Evolutionary conservation across 2,797 vertebrate species (phyloP).

Genomic region (Anniella stebbinsi): DNA sequence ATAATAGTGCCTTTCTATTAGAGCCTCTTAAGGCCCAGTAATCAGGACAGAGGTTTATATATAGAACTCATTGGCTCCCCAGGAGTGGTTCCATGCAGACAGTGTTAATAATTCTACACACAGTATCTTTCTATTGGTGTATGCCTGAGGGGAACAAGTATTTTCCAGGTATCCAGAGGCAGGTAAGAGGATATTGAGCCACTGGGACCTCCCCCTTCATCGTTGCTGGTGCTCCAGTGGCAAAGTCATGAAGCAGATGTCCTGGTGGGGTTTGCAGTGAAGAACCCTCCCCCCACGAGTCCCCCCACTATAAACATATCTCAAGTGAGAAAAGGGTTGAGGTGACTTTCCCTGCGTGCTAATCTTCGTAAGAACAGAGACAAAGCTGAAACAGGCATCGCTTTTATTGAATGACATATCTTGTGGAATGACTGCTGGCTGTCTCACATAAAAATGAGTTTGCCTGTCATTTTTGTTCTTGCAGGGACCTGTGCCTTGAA

Average conservation of each 20-base stretch:
- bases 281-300: neutral
- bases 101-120: neutral
- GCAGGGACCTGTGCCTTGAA: no score
- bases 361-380: neutral
- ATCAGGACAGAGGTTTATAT: neutral
- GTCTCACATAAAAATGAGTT: neutral
- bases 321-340: neutral
- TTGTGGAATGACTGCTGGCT: neutral
- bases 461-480: neutral
- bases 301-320: neutral
- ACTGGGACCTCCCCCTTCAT: neutral
- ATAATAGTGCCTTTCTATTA: neutral
- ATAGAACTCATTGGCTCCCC: neutral
- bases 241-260: neutral
- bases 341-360: neutral
- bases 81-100: neutral
- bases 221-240: neutral
- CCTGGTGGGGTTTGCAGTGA: neutral
- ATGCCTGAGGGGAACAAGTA: neutral
- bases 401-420: neutral
- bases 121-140: neutral
- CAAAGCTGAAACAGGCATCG: neutral
- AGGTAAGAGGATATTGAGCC: neutral
- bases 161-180: neutral
- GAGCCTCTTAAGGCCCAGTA: neutral